A percentile compares a stretch with the other conserved stretches of the same genome.
Conservation (phyloP, 1,140 invertebrate species). For the Triops longicaudatus region DNA sequence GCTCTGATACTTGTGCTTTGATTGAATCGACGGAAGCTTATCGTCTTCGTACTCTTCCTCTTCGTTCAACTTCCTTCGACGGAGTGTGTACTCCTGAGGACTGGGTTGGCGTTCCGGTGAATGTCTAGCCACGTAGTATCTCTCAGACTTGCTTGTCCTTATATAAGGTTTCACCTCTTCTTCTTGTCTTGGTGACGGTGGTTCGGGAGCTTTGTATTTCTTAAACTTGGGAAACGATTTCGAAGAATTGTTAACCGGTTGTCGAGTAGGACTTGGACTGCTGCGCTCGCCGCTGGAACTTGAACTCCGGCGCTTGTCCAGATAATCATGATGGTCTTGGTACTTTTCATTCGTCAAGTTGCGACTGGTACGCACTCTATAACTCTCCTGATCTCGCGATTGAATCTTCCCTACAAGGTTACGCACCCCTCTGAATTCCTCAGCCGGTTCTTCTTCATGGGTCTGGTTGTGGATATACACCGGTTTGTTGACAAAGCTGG, state of each 20-base stretch:
- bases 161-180: too few species aligned
- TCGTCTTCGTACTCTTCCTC: slow-evolving; percentile 18
- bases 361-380: not conserved
- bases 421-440: not conserved
- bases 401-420: not conserved
- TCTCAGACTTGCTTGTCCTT: not conserved
- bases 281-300: not conserved
- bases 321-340: not conserved
- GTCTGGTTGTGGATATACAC: not conserved
- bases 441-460: not conserved
- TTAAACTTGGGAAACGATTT: not conserved
- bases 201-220: not conserved
- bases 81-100: not conserved
- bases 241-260: not conserved
- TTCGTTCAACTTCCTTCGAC: not conserved
- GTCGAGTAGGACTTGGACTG: not conserved
- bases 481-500: not conserved
- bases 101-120: not conserved
- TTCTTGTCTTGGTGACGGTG: not conserved
- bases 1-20: not conserved
- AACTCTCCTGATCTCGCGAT: not conserved
- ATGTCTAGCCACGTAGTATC: not conserved
- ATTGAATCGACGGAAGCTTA: not conserved
- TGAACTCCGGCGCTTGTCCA: not conserved
- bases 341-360: not conserved